phyloP scores from a whole-genome alignment of 2,113 vertebrate species.

The Aythya baeri region DNA sequence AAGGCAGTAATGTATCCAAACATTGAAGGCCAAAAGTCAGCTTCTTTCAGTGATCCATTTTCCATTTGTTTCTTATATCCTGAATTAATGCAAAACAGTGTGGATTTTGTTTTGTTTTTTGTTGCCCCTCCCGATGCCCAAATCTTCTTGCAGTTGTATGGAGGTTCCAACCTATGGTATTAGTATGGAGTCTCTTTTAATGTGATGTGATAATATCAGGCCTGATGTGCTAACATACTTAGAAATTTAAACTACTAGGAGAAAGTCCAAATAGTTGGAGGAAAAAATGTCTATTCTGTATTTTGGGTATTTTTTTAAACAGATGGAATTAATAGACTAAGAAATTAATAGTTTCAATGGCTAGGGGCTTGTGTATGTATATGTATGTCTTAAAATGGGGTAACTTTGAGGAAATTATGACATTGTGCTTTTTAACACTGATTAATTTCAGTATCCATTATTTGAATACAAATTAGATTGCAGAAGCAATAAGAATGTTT shows the following conservation, averaged over 20 bases:
- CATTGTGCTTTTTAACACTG: not conserved
- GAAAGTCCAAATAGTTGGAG: not conserved
- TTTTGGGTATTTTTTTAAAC: not conserved
- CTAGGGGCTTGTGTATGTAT: not conserved
- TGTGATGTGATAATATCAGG: not conserved
- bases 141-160: not conserved
- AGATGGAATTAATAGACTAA: not conserved
- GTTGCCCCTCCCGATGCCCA: not conserved
- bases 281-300: not conserved
- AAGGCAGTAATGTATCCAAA: not conserved
- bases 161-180: not conserved
- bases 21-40: not conserved
- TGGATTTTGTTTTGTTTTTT: not conserved
- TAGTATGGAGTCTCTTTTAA: not conserved
- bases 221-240: not conserved
- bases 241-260: not conserved
- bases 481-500: not conserved
- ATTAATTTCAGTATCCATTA: not conserved
- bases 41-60: slow-evolving; percentile 5
- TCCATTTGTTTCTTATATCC: not conserved
- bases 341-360: not conserved
- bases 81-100: not conserved
- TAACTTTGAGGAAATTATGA: not conserved
- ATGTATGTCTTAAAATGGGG: not conserved
- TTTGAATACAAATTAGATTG: not conserved